phyloP scores from a whole-genome alignment of 2,888 invertebrate genomes.

The Hartigia nigra region DNA sequence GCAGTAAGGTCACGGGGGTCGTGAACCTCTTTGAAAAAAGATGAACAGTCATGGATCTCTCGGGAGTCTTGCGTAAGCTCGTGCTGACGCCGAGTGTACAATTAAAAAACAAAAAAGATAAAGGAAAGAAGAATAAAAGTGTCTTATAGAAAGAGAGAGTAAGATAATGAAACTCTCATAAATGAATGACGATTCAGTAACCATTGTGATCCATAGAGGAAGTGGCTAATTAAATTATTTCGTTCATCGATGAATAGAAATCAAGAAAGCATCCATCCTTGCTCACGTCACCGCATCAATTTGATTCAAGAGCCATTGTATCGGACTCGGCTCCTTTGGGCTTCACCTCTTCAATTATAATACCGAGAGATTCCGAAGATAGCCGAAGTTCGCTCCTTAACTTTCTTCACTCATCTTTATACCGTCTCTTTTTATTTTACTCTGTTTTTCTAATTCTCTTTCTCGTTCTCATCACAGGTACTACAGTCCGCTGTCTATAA shows the following conservation, averaged over 20 bases:
- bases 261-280: conserved; percentile 29
- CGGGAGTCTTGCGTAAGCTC: not conserved
- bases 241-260: conserved; percentile 26
- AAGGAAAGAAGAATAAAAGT: not conserved
- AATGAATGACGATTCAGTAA: not conserved
- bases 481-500: not conserved
- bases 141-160: not conserved
- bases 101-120: not conserved
- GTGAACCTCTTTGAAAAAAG: not conserved
- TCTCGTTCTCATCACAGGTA: not conserved
- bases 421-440: not conserved
- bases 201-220: conserved; percentile 7
- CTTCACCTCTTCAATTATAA: conserved; percentile 33
- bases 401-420: not conserved
- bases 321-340: not conserved
- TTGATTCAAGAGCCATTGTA: not conserved
- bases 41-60: not conserved
- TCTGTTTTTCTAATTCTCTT: not conserved
- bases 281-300: conserved; percentile 25
- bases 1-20: not conserved
- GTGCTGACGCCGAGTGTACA: not conserved
- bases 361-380: conserved; percentile 18
- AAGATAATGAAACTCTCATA: not conserved
- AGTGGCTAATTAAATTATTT: conserved; percentile 41
- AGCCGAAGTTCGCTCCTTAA: not conserved